Conservation (phyloP, 2,888 invertebrate genomes). For the Pseudoips prasinana region DNA sequence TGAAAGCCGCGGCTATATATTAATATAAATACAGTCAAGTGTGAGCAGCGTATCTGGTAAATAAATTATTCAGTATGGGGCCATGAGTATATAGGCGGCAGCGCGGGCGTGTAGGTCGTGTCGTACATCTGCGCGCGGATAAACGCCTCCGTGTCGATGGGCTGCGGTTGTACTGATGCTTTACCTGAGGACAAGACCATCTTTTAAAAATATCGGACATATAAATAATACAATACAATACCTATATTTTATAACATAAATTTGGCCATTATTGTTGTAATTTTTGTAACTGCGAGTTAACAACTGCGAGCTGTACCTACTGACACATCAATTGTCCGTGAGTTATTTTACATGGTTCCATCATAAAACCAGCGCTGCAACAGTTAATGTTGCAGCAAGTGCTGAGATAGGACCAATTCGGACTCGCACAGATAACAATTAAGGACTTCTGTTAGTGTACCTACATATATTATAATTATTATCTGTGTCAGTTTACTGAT, state of each 20-base stretch:
- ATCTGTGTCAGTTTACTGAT: too few species aligned
- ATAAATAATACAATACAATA: too few species aligned
- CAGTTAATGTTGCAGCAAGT: neutral
- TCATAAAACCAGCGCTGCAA: too few species aligned
- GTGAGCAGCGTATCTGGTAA: neutral
- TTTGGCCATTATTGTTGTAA: neutral
- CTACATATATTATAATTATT: too few species aligned
- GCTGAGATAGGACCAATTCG: neutral
- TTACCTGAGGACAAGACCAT: constrained; percentile 82
- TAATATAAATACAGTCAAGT: neutral
- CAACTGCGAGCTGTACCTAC: neutral
- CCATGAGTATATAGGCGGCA: constrained; percentile 85
- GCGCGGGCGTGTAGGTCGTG: constrained; percentile 84
- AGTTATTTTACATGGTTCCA: too few species aligned
- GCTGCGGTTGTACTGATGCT: constrained; percentile 90
- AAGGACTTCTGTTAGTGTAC: too few species aligned
- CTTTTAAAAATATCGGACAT: too few species aligned
- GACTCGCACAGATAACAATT: too few species aligned
- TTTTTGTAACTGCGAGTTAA: too few species aligned
- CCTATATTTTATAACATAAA: too few species aligned
- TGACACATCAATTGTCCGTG: too few species aligned
- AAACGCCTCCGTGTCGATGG: constrained; percentile 86
- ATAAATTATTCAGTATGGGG: constrained; percentile 57
- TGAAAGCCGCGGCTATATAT: too few species aligned
- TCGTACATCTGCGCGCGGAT: constrained; percentile 92